Conservation (phyloP, 2,888 invertebrate genomes). For the Andrena haemorrhoa region DNA sequence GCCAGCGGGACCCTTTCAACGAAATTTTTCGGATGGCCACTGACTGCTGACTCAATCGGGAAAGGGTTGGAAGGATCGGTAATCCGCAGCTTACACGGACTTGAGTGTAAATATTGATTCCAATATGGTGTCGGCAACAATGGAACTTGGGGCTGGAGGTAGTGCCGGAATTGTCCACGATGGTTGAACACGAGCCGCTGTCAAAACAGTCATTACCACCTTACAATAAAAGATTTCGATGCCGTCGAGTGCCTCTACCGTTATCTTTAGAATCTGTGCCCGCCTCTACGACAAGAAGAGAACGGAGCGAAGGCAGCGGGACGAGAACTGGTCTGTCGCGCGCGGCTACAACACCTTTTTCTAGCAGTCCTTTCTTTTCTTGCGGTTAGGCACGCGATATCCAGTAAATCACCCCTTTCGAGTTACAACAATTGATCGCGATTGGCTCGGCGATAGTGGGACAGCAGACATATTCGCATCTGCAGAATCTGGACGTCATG, state of each 20-base stretch:
- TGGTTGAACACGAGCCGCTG: slow-evolving; percentile 74
- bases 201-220: slow-evolving; percentile 82
- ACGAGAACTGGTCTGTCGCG: slow-evolving; percentile 5
- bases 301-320: slow-evolving; percentile 3
- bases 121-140: slow-evolving; percentile 79
- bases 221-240: slow-evolving; percentile 63
- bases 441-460: too few relatives aligned
- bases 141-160: slow-evolving; percentile 62
- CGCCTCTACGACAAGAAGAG: neutral
- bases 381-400: too few relatives aligned
- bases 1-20: slow-evolving; percentile 20
- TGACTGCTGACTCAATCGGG: slow-evolving; percentile 51
- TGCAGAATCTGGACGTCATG: neutral
- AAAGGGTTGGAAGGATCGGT: slow-evolving; percentile 78
- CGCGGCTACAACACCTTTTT: neutral
- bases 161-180: slow-evolving; percentile 59
- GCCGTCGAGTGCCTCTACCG: neutral
- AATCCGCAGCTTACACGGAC: slow-evolving; percentile 79
- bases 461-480: neutral
- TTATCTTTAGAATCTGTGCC: slow-evolving; percentile 44
- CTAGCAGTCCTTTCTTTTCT: too few relatives aligned
- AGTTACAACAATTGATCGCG: too few relatives aligned
- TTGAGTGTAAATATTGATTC: slow-evolving; percentile 83
- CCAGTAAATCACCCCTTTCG: too few relatives aligned
- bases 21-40: slow-evolving; percentile 25